Evolutionary conservation across 2,113 vertebrate species (phyloP), one percentile per base, ranked within the genome.

Genomic region (Drymodes brunneopygia): DNA sequence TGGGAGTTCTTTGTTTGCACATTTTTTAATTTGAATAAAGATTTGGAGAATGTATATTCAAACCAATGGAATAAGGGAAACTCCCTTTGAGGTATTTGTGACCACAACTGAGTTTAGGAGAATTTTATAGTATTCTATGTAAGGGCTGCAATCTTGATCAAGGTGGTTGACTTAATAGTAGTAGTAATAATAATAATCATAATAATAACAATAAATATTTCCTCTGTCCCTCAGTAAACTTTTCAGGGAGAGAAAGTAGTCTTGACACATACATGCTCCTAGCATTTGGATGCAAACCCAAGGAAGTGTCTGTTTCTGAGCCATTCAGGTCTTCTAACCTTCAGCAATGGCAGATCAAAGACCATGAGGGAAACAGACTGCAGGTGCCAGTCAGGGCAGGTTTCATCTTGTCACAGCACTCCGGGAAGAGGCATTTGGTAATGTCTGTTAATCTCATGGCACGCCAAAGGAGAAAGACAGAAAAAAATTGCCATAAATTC

Each of bases 271-370:
- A 60, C 8, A 42, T 35, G 61, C 48, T 95, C 16, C 79, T 57
- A 54, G 67, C n/a, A 0, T 53, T 94, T 88, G 48, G 64, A 93
- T 84, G 40, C 40, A 78, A 88, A 92, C 58, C 47, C 56, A 73
- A 58, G 62, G 74, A 91, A 86, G 67, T 70, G 83, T 84, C 81
- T 86, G 60, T 56, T 90, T 86, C 38, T 74, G 79, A 96, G 56
- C 82, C 75, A 36, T 83, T 84, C 72, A 84, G 75, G 72, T 74
- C 92, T 90, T 92, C 92, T 92, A 90, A 95, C 88, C 90, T 95
- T 96, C 86, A 90, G 90, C 80, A 81, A 50, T 96, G 94, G 92
- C 45, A 94, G 96, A 97, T 97, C 93, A 96, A 97, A 96, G 93
- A 91, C 95, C 77, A 88, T 0, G 2, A 90, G 61, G 75, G 72